Base-by-base conservation (phyloP, 1,140 invertebrate genomes). In the Matsumurasca onukii region DNA sequence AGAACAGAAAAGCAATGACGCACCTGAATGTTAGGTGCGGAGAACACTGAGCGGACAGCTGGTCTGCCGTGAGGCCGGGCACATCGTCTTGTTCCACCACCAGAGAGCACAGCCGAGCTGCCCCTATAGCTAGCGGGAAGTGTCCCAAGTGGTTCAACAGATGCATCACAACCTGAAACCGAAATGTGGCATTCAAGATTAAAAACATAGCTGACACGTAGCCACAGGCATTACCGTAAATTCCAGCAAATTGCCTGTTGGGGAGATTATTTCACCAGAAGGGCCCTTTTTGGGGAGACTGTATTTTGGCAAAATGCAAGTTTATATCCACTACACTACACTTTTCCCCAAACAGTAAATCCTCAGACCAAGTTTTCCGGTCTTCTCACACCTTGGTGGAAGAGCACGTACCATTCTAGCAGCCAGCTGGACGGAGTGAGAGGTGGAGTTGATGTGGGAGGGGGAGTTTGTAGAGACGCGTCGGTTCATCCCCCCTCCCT, bases 61-160 rank as follows among this genome's bases (percentile, higher is more conserved):
- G 93, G 69, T 89, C 86, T 17, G 86, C 83, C 31, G 83, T 79
- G 9, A 90, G 81, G 67, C 89, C 86, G 0, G 91, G 88, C n/a
- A 93, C 87, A 80, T 98, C 96, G 77, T 98, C 94, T 72, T 94
- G 88, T 81, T 98, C 96, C 69, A 92, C 91, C 1, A 98, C 93
- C 72, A 91, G 82, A 0, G 93, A 97, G 69, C 91, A 91, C 15
- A 95, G 81, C 22, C 91, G 83, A 0, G 91, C 86, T 0, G 95
- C 92, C 9, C 94, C 94, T 66, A 92, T 91, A 20, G 88, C 88
- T 87, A 94, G 90, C 3, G 94, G 94, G 81, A 95, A 97, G 75
- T 96, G 93, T 24, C 91, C 91, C 55, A 96, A 75, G 80, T 95
- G 91, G 73, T 93, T 95, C 0, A 96, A 85, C 71, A 97, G 80